Conservation (phyloP, 2,113 vertebrate genomes). For the Heteronetta atricapilla region DNA sequence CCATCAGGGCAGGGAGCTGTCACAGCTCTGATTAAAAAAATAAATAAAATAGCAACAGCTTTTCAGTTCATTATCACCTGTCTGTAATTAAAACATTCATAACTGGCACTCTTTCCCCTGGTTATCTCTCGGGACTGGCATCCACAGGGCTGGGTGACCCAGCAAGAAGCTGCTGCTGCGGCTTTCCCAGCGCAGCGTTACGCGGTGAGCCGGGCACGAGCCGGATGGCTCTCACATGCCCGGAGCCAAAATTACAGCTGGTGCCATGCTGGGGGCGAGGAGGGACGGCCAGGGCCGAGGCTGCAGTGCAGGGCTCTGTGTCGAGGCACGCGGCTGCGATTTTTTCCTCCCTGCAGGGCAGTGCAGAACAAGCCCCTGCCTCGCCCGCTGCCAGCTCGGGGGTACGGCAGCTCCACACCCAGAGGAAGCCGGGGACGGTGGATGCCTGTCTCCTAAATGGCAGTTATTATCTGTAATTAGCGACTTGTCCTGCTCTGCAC, state of each 20-base stretch:
- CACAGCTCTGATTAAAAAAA: neutral
- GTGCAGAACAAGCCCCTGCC: neutral
- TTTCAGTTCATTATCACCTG: neutral
- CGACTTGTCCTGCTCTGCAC: neutral
- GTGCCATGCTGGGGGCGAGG: neutral
- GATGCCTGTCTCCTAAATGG: neutral
- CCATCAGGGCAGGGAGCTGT: neutral
- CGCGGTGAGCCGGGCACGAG: accelerated
- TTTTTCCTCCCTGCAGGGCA: neutral
- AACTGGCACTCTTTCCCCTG: neutral
- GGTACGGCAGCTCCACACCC: neutral
- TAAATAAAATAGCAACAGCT: neutral
- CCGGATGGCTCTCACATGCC: accelerated
- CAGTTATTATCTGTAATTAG: slow-evolving; percentile 14
- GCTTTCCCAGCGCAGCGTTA: neutral
- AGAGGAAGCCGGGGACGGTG: neutral
- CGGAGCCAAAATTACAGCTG: accelerated
- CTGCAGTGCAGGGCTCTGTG: accelerated
- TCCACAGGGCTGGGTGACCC: neutral
- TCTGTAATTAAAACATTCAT: slow-evolving; percentile 71
- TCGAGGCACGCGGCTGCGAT: accelerated
- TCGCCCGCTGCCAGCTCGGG: neutral
- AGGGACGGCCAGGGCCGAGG: accelerated
- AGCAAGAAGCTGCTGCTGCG: neutral
- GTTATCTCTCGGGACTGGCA: neutral